Percentiles rank a stretch among this genome's conserved stretches.
phyloP scores from a whole-genome alignment of 2,888 invertebrate species.

The Chrysolina haemoptera region DNA sequence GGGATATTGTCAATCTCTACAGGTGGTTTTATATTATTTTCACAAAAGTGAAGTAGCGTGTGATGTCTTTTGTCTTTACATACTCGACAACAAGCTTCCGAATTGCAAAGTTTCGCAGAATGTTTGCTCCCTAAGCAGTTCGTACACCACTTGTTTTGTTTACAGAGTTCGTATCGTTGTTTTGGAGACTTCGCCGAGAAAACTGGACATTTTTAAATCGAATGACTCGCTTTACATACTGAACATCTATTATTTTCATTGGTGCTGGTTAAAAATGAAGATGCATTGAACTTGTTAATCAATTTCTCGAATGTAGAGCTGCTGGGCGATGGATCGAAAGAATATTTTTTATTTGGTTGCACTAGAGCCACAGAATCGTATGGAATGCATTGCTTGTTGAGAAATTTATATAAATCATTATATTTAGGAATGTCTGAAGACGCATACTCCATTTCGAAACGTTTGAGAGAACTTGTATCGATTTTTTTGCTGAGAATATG shows the following conservation, averaged over 20 bases:
- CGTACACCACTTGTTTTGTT: conserved; percentile 24
- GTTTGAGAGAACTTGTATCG: neutral
- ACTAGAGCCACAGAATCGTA: neutral
- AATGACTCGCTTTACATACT: neutral
- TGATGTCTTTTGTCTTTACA: conserved; percentile 18
- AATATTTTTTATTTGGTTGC: conserved; percentile 3
- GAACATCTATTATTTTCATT: neutral
- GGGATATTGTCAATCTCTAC: neutral
- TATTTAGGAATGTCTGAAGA: neutral
- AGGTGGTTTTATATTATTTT: neutral
- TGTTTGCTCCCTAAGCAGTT: conserved; percentile 8
- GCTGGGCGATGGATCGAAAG: neutral
- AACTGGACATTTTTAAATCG: conserved; percentile 21
- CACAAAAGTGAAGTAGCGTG: neutral
- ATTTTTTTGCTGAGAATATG: conserved; percentile 25
- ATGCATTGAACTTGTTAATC: neutral
- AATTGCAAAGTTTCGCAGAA: neutral
- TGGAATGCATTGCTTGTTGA: neutral
- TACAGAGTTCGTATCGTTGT: conserved; percentile 3
- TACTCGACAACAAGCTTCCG: neutral
- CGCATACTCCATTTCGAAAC: conserved; percentile 5
- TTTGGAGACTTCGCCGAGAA: conserved; percentile 2
- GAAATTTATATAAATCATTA: conserved; percentile 1
- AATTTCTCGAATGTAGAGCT: neutral
- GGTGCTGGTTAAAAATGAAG: neutral